Percentiles rank a stretch among this genome's conserved stretches.
Evolutionary conservation across 2,888 invertebrate species (phyloP).

Genomic region (Eupithecia pulchellata): DNA sequence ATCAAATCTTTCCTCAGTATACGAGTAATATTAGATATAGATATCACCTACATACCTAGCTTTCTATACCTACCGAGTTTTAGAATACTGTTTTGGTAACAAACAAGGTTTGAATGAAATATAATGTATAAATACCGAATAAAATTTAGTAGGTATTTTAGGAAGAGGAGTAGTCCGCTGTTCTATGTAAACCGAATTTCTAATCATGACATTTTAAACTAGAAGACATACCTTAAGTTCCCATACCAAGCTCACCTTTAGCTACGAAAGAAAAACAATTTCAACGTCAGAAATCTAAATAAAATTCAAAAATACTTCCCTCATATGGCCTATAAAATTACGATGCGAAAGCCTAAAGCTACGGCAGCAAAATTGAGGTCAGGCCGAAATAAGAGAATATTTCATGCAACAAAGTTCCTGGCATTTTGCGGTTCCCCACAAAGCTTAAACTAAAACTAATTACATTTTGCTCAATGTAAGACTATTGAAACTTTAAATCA

Average conservation of each 20-base stretch:
- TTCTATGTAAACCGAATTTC: background rate
- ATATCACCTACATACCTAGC: too few relatives aligned
- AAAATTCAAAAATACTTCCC: background rate
- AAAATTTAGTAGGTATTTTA: too few relatives aligned
- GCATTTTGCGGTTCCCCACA: constrained; percentile 49
- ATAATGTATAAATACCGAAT: too few relatives aligned
- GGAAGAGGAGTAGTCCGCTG: too few relatives aligned
- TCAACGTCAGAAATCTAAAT: background rate
- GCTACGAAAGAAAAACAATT: background rate
- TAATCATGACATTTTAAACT: background rate
- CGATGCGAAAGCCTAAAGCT: constrained; percentile 6
- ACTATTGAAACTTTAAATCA: constrained; percentile 40
- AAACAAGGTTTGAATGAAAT: too few relatives aligned
- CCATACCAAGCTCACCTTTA: background rate
- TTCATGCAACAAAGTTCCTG: constrained; percentile 55
- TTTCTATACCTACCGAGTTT: too few relatives aligned
- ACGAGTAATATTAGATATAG: too few relatives aligned
- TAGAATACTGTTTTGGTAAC: too few relatives aligned
- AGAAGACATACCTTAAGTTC: background rate
- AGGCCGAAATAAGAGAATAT: constrained; percentile 47
- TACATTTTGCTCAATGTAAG: constrained; percentile 46
- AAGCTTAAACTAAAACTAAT: constrained; percentile 56
- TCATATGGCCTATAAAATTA: background rate
- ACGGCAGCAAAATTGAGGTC: constrained; percentile 26
- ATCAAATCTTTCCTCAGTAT: too few relatives aligned